Conservation (phyloP, 1,140 invertebrate species). For the Conus ventricosus region DNA sequence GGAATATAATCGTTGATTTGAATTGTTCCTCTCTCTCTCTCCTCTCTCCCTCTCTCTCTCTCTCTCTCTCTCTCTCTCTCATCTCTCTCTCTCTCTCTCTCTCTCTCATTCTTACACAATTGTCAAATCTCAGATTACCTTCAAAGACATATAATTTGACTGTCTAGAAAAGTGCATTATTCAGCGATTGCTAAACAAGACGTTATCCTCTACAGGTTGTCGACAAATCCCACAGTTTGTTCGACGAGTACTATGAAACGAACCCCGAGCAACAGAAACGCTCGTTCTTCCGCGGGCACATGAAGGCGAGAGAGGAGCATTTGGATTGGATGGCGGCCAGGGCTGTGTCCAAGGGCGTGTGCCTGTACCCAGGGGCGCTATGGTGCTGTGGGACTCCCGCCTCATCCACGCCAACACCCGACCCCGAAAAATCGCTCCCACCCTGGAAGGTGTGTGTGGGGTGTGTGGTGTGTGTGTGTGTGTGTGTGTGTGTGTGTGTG, state of each 20-base stretch:
- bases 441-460: conserved; percentile 49
- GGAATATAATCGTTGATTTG: too few relatives aligned
- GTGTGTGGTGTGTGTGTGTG: neutral
- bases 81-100: too few relatives aligned
- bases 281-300: conserved; percentile 38
- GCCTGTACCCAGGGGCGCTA: conserved; percentile 54
- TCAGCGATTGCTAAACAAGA: too few relatives aligned
- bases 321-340: conserved; percentile 49
- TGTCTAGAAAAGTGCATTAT: too few relatives aligned
- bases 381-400: conserved; percentile 58
- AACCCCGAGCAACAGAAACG: conserved; percentile 38
- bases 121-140: too few relatives aligned
- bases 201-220: conserved; percentile 39
- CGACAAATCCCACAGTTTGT: conserved; percentile 46
- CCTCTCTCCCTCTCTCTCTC: too few relatives aligned
- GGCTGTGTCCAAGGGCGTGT: conserved; percentile 48
- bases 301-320: conserved; percentile 36
- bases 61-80: too few relatives aligned
- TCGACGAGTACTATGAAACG: conserved; percentile 50
- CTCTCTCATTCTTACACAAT: too few relatives aligned
- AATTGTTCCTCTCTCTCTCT: too few relatives aligned
- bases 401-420: conserved; percentile 55
- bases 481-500: neutral
- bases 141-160: too few relatives aligned
- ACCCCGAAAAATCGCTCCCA: conserved; percentile 49